Percentiles rank a stretch among this genome's conserved stretches.
Conservation (phyloP, 2,797 vertebrate species). For the Myripristis jacobus region DNA sequence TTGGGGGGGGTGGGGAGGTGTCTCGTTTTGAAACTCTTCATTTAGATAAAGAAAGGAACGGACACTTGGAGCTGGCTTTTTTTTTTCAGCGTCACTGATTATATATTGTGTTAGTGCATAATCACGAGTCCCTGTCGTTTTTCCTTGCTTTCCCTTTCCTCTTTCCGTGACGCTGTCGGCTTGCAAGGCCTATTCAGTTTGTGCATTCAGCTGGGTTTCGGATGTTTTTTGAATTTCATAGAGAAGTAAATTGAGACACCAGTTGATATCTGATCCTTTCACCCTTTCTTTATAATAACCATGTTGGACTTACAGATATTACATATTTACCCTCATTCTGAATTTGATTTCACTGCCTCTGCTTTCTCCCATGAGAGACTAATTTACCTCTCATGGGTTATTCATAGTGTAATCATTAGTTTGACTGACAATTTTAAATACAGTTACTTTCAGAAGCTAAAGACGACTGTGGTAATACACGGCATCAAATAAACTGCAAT, state of each 20-base stretch:
- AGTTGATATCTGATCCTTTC: not conserved
- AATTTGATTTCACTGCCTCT: not conserved
- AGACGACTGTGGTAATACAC: not conserved
- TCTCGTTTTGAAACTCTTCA: not conserved
- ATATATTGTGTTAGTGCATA: not conserved
- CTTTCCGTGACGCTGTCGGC: too few species aligned
- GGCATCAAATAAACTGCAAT: not conserved
- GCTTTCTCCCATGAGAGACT: not conserved
- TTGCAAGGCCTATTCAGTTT: not conserved
- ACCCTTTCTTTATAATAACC: too few species aligned
- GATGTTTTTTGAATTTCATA: not conserved
- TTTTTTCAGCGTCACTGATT: not conserved
- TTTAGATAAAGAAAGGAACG: not conserved
- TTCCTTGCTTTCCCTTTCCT: not conserved
- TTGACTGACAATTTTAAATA: not conserved
- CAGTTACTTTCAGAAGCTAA: not conserved
- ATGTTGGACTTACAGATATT: too few species aligned
- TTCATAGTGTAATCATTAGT: not conserved
- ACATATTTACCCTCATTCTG: not conserved
- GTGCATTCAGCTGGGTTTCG: not conserved
- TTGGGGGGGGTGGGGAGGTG: too few species aligned
- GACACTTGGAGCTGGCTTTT: not conserved
- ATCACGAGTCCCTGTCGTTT: not conserved
- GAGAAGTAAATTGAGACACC: not conserved
- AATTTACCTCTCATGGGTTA: not conserved